A percentile compares a stretch with the other conserved stretches of the same genome.
Evolutionary conservation across 2,113 vertebrate genomes (phyloP).

Genomic region (Lichenostomus cassidix): DNA sequence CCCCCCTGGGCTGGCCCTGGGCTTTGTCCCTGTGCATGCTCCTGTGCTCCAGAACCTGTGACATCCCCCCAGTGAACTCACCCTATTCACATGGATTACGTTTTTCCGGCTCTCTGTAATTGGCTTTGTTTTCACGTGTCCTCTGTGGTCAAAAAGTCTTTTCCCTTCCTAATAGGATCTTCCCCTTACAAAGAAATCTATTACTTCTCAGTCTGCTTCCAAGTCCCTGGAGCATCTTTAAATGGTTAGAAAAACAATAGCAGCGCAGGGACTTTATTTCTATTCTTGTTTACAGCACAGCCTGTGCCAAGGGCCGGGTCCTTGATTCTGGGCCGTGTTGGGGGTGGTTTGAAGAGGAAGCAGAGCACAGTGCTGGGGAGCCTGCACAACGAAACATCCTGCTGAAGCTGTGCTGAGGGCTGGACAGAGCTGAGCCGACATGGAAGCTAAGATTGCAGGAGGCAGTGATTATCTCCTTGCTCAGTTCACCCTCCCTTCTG

Average conservation of each 20-base stretch:
- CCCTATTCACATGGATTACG: background rate
- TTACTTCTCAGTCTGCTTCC: background rate
- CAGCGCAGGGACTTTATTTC: background rate
- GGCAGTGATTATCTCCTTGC: background rate
- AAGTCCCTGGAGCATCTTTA: background rate
- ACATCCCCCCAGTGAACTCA: background rate
- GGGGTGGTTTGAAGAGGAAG: background rate
- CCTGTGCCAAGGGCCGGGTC: background rate
- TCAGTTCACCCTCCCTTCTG: background rate
- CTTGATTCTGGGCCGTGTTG: background rate
- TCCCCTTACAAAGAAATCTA: background rate
- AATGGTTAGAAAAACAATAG: background rate
- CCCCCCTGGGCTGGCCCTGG: accelerated
- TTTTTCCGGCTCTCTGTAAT: background rate
- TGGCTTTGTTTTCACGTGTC: background rate
- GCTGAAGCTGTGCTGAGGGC: background rate
- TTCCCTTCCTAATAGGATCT: background rate
- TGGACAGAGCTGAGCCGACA: background rate
- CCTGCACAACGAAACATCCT: background rate
- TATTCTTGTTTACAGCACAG: background rate
- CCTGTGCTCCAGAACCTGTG: accelerated
- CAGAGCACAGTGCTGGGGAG: background rate
- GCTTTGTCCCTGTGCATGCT: background rate
- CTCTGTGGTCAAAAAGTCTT: background rate
- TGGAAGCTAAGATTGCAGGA: accelerated